Evolutionary conservation across 2,888 invertebrate genomes (phyloP).

Genomic region (Portevinia maculata): DNA sequence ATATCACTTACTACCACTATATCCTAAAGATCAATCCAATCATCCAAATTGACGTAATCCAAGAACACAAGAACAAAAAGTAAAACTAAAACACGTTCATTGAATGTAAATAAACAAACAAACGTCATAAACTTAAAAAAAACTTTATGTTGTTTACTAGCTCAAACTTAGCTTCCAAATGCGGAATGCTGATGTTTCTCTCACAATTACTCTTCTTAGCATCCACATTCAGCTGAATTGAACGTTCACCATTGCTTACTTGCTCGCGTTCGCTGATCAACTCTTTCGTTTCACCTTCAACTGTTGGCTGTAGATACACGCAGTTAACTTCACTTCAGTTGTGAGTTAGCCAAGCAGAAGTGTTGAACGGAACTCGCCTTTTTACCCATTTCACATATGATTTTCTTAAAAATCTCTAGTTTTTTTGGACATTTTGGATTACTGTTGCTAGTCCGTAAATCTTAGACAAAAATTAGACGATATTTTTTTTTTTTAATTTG

Average conservation of each 20-base stretch:
- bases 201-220: not conserved
- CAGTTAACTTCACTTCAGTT: conserved; percentile 42
- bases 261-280: conserved; percentile 24
- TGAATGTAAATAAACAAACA: conserved; percentile 28
- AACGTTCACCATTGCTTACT: conserved; percentile 42
- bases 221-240: conserved; percentile 68
- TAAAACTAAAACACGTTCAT: not conserved
- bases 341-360: conserved; percentile 56
- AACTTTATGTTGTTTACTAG: conserved; percentile 48
- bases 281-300: conserved; percentile 54
- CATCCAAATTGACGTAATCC: conserved; percentile 31
- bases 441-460: not conserved
- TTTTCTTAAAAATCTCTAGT: not conserved
- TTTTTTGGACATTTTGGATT: conserved; percentile 8
- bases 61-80: conserved; percentile 3
- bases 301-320: not conserved
- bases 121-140: conserved; percentile 28
- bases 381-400: conserved; percentile 11
- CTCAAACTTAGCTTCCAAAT: conserved; percentile 43
- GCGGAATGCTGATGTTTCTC: conserved; percentile 28
- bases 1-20: conserved; percentile 20
- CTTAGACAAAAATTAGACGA: not conserved
- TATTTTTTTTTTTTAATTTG: not conserved
- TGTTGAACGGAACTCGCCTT: conserved; percentile 36
- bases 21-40: conserved; percentile 34